Percentiles rank a stretch among this genome's conserved stretches.
These are phyloP conservation scores for Plagiodera versicolora DNA, from an alignment of 2,888 invertebrate species.

Conservation along the genomic window DNA sequence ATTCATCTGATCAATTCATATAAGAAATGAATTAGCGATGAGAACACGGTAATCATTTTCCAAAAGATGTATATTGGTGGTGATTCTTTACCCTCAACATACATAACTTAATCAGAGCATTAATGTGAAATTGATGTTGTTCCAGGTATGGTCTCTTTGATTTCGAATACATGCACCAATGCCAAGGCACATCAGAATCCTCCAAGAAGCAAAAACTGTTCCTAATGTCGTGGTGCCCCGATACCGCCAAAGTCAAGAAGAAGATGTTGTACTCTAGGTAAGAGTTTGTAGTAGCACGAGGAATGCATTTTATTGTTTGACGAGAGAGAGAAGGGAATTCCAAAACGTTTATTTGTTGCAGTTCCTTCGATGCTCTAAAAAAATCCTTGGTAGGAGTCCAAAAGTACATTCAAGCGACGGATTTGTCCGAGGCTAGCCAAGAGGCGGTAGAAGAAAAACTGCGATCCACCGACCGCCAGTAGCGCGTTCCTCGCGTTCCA, in stretches of 20 bases:
- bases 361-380: conserved; percentile 97
- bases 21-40: too few relatives aligned
- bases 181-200: conserved; percentile 94
- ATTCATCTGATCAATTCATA: too few relatives aligned
- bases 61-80: too few relatives aligned
- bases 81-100: too few relatives aligned
- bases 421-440: conserved; percentile 90
- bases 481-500: conserved; percentile 41
- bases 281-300: too few relatives aligned
- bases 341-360: conserved; percentile 53
- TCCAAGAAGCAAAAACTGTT: conserved; percentile 97
- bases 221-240: conserved; percentile 99
- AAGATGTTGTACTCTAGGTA: conserved; percentile 83
- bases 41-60: too few relatives aligned
- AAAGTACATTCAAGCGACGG: conserved; percentile 97
- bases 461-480: conserved; percentile 93
- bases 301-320: too few relatives aligned
- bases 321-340: neutral
- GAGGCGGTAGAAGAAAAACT: conserved; percentile 93
- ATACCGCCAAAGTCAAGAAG: conserved; percentile 91
- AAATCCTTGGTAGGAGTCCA: conserved; percentile 95
- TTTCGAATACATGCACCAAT: conserved; percentile 97
- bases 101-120: too few relatives aligned
- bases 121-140: too few relatives aligned
- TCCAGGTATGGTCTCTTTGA: conserved; percentile 92